Base-by-base conservation (phyloP, 37 sponge, comb jelly and placozoan genomes). In the Tethya wilhelma region DNA sequence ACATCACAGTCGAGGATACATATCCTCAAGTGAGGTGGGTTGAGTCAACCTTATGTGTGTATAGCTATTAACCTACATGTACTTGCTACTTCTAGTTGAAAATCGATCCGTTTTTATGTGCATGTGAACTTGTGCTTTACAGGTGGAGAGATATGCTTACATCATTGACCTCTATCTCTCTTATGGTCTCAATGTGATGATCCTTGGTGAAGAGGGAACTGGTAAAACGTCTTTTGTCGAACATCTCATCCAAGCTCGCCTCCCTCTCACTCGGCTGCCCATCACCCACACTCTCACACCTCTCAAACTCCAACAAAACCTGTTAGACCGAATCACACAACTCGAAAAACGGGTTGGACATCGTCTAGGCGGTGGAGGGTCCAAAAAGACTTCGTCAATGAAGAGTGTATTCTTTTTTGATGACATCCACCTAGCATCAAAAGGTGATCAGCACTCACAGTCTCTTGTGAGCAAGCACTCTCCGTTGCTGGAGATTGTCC, bases 221-320 rank as follows among this genome's bases (percentile, higher is more conserved):
- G 92, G 92, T 41, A 92, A 92, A 66, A 92, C 85, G 2, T 64
- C 75, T 20, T 68, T 87, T 28, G 67, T 87, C 28, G 44, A 84
- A 37, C 1, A 57, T 23, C 44, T 74, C 31, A 41, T 87, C 36
- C 66, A 67, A 44, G n/a, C 44, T 22, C 55, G 56, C 30, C 19
- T 56, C 4, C 63, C 81, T 26, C 11, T 67, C 64, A 74, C 75
- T 17, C 64, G 59, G 17, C 17, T 80, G 0, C 69, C 81, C 23
- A 64, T 87, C n/a, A 56, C 59, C 43, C 59, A 28, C 44, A 49
- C 56, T 20, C 75, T 68, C 9, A 79, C 76, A 1, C 58, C 75
- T 7, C 33, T 17, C 37, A 43, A 82, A 38, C 75, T 90, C 9
- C 84, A 78, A 38, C 42, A 60, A 26, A 72, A 31, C 38, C 59